Base-by-base conservation (phyloP, 2,113 vertebrate species). In the Sardina pilchardus region DNA sequence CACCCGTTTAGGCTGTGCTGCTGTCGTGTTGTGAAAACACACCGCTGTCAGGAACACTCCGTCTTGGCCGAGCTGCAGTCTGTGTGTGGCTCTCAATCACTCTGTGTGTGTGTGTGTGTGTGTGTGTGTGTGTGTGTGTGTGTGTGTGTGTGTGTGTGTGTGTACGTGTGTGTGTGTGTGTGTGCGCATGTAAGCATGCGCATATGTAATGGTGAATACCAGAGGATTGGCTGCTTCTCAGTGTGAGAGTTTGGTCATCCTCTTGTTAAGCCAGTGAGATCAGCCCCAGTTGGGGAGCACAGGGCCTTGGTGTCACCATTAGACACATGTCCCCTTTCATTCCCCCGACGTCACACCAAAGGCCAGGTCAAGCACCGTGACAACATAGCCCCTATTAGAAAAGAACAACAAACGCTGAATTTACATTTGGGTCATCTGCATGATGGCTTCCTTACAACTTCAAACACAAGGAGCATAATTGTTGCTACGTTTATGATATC, bases 21-120 rank as follows among this genome's bases (percentile, higher is more conserved):
- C 26, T 4, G 26, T 78, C 71, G 12, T 90, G 87, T 86, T 90
- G 34, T 88, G 86, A 86, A 87, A 87, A 90, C 86, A 84, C 16
- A 71, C 48, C 14, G 30, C 87, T 78, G 71, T 78, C 71, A 78
- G 71, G 71, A 78, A 78, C 71, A 78, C 71, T 78, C 71, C 36
- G 12, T 78, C 71, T 78, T 78, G 71, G 71, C 71, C 3, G 9
- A 34, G 63, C 26, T 71, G 7, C n/a, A 71, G 26, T 71, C 63
- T 36, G 30, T 36, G 34, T 36, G 71, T 36, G 71, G 10, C 2
- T 16, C 26, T 30, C n/a, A 30, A 6, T 26, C n/a, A 42, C 39
- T 42, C 2, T 42, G 39, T 56, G 53, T 56, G 53, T 56, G 53
- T 56, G 19, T 56, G 14, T 56, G 19, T 17, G 53, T 14, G 10